Conservation (phyloP, 2,113 vertebrate species). For the Tapirus terrestris region DNA sequence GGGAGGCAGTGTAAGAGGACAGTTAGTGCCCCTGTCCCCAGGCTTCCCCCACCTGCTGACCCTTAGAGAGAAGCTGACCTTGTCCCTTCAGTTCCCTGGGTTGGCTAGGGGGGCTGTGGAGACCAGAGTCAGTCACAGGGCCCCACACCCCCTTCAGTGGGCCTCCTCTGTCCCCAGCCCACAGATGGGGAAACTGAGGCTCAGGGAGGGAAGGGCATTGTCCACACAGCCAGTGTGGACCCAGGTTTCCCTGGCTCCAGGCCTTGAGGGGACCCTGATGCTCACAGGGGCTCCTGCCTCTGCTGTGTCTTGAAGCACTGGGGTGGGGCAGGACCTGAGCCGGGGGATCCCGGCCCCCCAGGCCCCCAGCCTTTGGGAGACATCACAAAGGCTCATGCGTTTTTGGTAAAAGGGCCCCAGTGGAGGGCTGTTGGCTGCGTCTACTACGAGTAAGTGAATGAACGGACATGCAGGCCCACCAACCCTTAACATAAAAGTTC, state of each 20-base stretch:
- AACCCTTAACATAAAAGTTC: accelerated
- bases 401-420: too few relatives aligned
- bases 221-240: neutral
- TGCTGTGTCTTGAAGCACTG: neutral
- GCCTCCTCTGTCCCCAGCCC: neutral
- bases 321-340: neutral
- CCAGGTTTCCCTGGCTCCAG: neutral
- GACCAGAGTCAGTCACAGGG: neutral
- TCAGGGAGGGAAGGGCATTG: accelerated
- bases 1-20: neutral
- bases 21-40: neutral
- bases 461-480: accelerated
- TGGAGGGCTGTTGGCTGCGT: accelerated
- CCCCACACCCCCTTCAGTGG: accelerated
- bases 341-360: neutral
- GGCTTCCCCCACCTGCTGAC: too few relatives aligned
- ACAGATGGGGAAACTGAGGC: neutral
- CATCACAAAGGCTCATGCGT: accelerated
- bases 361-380: neutral
- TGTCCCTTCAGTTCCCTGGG: too few relatives aligned
- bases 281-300: neutral
- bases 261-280: neutral
- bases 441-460: accelerated
- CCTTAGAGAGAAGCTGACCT: neutral
- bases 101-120: neutral